Base-by-base conservation (phyloP, 2,113 vertebrate genomes). In the Strix uralensis region DNA sequence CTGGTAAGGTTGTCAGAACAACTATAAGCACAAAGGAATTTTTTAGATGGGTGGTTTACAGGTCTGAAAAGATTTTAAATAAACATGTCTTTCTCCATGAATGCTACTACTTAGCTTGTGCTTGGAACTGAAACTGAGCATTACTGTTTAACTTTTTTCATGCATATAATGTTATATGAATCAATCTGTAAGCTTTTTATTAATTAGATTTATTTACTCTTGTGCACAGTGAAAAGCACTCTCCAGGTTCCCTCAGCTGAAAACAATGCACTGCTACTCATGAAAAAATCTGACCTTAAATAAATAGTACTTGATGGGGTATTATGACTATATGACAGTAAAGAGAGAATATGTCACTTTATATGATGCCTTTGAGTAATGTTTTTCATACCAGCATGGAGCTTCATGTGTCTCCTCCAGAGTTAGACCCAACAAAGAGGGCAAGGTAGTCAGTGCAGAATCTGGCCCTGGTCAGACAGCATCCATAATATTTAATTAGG, bases 231-330 rank as follows among this genome's bases (percentile, higher is more conserved):
- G 59, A 86, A 73, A 83, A 66, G 36, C 46, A 27, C 7, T 66
- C 11, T 65, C 9, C 0, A 0, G 2, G 10, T 73, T 80, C 54
- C 15, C 32, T 88, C 7, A 1, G 29, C n/a, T 88, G 74, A 70
- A 80, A 83, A 61, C 15, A 75, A 46, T 2, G 26, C 34, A 27
- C 27, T 58, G 15, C 29, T 63, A 40, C 27, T 61, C 22, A 16
- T 13, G 15, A 58, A 81, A 83, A 52, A 88, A 19, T 21, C 25
- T 69, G 62, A 74, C 32, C 29, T 81, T 70, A 86, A 77, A 14
- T 34, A 69, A 83, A 25, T 21, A 44, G 25, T 18, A 80, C 4
- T n/a, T 73, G 32, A 62, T 11, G 21, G 36, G 11, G 54, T 32
- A 74, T 18, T 84, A n/a, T 0, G 1, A n/a, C 30, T 54, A 29